Evolutionary conservation across 2,113 vertebrate genomes (phyloP), one percentile per base, ranked within the genome.

Genomic region (Laterallus jamaicensis): DNA sequence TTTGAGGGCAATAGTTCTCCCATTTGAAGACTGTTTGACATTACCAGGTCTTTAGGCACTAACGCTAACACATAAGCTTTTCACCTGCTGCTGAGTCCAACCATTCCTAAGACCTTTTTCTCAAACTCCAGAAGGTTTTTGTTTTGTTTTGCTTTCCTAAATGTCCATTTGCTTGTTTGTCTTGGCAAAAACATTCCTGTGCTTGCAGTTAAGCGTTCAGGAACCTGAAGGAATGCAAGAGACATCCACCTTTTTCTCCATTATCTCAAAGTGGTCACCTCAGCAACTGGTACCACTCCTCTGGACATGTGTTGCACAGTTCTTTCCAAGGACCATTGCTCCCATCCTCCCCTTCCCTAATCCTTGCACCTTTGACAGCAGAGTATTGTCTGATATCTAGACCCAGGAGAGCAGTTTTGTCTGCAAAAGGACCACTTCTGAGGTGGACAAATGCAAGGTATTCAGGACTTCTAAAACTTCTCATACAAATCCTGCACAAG

Each of bases 341-440:
- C 4, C 2, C 0, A 6, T 5, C n/a, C 32, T 75, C 4, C 2
- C 24, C 5, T 11, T 54, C 22, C 29, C 44, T 31, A 90, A 25
- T 78, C 77, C 28, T 77, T 3, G 1, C 13, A 52, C 13, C 70
- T 22, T 8, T 85, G 44, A n/a, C 52, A 83, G 26, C 7, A 73
- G 9, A 71, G 22, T 31, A 9, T 9, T 55, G 11, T 29, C 35
- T 1, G 1, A 24, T 58, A 74, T 15, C 52, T 42, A 56, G 15
- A 24, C 21, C 24, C 29, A 12, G 19, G 15, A 66, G 18, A 76
- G 32, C 31, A 74, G 42, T n/a, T 90, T 56, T 12, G 31, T 28
- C 52, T 86, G 71, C 29, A 56, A 78, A 88, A 88, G 9, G 12
- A 84, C 22, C 25, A 47, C 44, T 19, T 70, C 37, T 29, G 29